Evolutionary conservation across 2,888 invertebrate genomes (phyloP).

Genomic region (Dryadula phaetusa): DNA sequence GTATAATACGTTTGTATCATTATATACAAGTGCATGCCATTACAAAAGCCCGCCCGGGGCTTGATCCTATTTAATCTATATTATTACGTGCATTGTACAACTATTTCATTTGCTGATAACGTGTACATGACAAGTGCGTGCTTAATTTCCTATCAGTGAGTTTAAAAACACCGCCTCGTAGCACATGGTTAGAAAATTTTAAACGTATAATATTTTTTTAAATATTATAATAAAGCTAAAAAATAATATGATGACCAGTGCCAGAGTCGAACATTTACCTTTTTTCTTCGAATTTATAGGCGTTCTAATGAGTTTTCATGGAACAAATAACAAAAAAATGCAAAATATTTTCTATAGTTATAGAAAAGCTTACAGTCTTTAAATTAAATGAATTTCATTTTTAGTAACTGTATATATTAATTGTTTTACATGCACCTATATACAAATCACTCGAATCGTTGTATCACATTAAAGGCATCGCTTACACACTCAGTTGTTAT

Average conservation of each 20-base stretch:
- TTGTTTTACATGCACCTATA: constrained; percentile 37
- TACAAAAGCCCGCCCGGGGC: constrained; percentile 21
- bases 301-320: too few species aligned
- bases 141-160: constrained; percentile 40
- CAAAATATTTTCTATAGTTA: too few species aligned
- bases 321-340: too few species aligned
- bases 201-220: too few species aligned
- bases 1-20: neutral
- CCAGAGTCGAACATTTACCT: too few species aligned
- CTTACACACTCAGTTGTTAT: constrained; percentile 35
- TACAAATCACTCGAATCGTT: constrained; percentile 39
- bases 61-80: constrained; percentile 13
- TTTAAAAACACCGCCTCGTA: constrained; percentile 13
- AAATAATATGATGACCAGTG: neutral
- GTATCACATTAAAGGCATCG: constrained; percentile 33
- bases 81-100: constrained; percentile 24
- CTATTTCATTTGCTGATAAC: constrained; percentile 44
- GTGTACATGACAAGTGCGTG: constrained; percentile 47
- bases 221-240: neutral
- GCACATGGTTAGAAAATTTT: neutral
- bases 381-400: neutral
- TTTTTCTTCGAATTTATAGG: neutral
- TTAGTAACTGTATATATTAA: constrained; percentile 26
- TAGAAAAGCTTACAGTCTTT: neutral
- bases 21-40: constrained; percentile 18